Percentiles rank a stretch among this genome's conserved stretches.
These are phyloP conservation scores for Molothrus ater DNA, from an alignment of 2,797 vertebrate species.

Conservation along the genomic window DNA sequence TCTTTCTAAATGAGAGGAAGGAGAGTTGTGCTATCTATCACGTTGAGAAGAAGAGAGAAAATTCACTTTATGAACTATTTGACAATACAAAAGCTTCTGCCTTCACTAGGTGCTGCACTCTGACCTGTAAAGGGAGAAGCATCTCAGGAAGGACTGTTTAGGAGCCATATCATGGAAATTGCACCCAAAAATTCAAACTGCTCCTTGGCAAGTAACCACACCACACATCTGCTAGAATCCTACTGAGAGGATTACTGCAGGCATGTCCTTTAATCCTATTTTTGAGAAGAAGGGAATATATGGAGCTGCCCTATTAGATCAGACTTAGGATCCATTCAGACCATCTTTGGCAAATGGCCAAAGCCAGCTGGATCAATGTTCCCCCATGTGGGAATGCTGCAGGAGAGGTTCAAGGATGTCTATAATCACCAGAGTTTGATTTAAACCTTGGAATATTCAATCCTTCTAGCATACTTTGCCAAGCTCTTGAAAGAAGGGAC, in stretches of 20 bases:
- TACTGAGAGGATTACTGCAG: background rate
- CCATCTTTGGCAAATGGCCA: background rate
- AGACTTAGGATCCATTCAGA: background rate
- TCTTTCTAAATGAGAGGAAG: constrained; percentile 78
- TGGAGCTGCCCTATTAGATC: background rate
- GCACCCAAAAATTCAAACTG: background rate
- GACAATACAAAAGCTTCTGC: constrained; percentile 31
- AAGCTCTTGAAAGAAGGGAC: background rate
- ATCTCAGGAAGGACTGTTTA: background rate
- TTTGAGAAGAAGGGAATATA: background rate
- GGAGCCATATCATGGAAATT: background rate
- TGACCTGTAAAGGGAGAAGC: background rate
- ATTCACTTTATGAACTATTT: constrained; percentile 18
- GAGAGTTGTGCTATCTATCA: constrained; percentile 69
- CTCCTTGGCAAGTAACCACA: background rate
- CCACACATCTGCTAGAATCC: background rate
- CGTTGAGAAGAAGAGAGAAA: constrained; percentile 36
- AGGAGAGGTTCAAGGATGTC: background rate
- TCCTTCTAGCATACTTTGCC: background rate
- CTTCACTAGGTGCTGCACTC: constrained; percentile 15
- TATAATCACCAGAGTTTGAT: background rate
- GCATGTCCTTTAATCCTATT: background rate
- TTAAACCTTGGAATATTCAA: constrained; percentile 1
- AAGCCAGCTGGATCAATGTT: background rate
- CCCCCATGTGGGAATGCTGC: background rate